Evolutionary conservation across 2,113 vertebrate genomes (phyloP).

Genomic region (Vidua macroura): DNA sequence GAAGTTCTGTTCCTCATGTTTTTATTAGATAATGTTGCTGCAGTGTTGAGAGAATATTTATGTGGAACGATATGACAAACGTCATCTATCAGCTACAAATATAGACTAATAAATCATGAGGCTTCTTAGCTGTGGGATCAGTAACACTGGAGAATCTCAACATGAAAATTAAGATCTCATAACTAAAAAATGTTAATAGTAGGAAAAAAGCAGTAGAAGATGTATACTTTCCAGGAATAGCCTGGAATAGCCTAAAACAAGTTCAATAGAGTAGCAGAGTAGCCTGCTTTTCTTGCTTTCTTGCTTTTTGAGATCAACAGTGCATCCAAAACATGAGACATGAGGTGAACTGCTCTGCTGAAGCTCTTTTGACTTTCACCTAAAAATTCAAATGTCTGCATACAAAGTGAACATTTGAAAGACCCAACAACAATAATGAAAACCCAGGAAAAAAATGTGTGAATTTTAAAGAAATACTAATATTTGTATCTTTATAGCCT

Average conservation of each 20-base stretch:
- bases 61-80: not conserved
- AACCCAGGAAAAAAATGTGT: accelerated
- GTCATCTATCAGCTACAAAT: not conserved
- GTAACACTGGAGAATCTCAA: not conserved
- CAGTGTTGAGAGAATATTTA: not conserved
- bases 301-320: not conserved
- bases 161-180: not conserved
- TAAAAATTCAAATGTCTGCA: not conserved
- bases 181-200: not conserved
- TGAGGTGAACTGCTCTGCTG: not conserved
- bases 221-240: not conserved
- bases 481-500: not conserved
- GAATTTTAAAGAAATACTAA: not conserved
- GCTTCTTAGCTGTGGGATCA: not conserved
- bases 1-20: not conserved
- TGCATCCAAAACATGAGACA: not conserved
- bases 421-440: not conserved
- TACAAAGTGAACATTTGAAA: not conserved
- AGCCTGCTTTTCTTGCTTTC: not conserved
- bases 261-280: not conserved
- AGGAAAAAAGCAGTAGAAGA: not conserved
- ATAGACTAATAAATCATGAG: not conserved
- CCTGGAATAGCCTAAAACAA: not conserved
- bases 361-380: not conserved
- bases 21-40: not conserved